Percentiles rank a stretch among this genome's conserved stretches.
These are phyloP conservation scores for Pilophorus perplexus DNA, from an alignment of 2,888 invertebrate species.

Conservation along the genomic window DNA sequence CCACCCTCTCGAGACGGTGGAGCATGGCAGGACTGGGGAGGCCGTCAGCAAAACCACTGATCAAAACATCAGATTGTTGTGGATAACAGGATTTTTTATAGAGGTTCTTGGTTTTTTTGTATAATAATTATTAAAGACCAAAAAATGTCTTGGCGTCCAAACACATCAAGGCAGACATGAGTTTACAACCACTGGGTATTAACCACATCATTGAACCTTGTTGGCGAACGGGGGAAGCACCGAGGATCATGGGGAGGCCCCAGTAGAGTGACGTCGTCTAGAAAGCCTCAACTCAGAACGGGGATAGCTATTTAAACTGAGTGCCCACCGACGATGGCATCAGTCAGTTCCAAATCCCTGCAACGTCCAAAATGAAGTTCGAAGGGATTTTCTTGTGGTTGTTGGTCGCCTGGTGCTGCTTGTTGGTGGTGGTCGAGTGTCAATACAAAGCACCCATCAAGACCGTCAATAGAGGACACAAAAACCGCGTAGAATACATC, in stretches of 20 bases:
- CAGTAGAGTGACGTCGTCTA: neutral
- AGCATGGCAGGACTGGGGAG: neutral
- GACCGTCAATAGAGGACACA: constrained; percentile 2
- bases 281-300: neutral
- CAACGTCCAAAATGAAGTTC: neutral
- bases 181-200: too few relatives aligned
- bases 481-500: constrained; percentile 31
- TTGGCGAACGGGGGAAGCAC: too few relatives aligned
- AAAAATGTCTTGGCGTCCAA: too few relatives aligned
- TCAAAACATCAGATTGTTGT: too few relatives aligned
- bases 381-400: neutral
- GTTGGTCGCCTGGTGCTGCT: neutral
- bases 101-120: too few relatives aligned
- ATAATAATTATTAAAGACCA: too few relatives aligned
- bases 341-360: neutral
- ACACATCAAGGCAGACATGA: too few relatives aligned
- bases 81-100: too few relatives aligned
- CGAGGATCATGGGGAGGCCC: constrained; percentile 1
- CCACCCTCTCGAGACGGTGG: neutral
- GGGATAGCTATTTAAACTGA: neutral
- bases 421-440: neutral
- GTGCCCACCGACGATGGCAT: neutral
- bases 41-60: too few relatives aligned
- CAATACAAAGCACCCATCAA: constrained; percentile 17
- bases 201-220: too few relatives aligned